Evolutionary conservation across 2,113 vertebrate genomes (phyloP).

Genomic region (Ictalurus furcatus): DNA sequence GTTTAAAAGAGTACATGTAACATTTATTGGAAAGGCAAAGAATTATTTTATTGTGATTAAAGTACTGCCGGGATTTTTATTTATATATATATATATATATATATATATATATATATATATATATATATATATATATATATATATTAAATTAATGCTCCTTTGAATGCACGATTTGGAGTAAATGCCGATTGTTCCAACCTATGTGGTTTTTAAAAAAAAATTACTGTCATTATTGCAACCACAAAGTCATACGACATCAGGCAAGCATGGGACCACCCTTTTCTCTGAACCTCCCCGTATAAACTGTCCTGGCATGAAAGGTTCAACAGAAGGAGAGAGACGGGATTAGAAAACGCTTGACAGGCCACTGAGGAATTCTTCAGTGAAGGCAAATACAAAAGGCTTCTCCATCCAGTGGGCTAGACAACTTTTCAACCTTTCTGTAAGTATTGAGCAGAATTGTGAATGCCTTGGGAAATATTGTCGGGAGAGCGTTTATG

Average conservation of each 20-base stretch:
- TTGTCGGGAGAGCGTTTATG: background rate
- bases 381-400: background rate
- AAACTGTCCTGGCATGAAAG: slow-evolving; percentile 44
- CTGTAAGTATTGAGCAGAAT: slow-evolving; percentile 58
- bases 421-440: slow-evolving; percentile 14
- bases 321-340: slow-evolving; percentile 27
- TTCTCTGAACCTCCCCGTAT: slow-evolving; percentile 50
- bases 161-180: background rate
- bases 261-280: slow-evolving; percentile 51
- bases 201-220: slow-evolving; percentile 17
- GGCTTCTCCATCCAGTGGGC: background rate
- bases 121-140: too few species aligned
- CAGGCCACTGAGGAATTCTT: slow-evolving; percentile 22
- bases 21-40: background rate
- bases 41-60: too few species aligned
- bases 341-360: slow-evolving; percentile 27
- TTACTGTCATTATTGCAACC: slow-evolving; percentile 49
- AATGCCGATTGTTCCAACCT: background rate
- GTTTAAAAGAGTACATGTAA: background rate
- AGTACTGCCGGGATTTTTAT: too few species aligned
- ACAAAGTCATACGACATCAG: slow-evolving; percentile 48
- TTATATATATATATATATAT: too few species aligned
- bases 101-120: too few species aligned
- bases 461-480: slow-evolving; percentile 25
- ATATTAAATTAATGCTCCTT: background rate